A percentile compares a stretch with the other conserved stretches of the same genome.
These are phyloP conservation scores for Odontothrips loti DNA, from an alignment of 2,888 invertebrate species.

Conservation along the genomic window DNA sequence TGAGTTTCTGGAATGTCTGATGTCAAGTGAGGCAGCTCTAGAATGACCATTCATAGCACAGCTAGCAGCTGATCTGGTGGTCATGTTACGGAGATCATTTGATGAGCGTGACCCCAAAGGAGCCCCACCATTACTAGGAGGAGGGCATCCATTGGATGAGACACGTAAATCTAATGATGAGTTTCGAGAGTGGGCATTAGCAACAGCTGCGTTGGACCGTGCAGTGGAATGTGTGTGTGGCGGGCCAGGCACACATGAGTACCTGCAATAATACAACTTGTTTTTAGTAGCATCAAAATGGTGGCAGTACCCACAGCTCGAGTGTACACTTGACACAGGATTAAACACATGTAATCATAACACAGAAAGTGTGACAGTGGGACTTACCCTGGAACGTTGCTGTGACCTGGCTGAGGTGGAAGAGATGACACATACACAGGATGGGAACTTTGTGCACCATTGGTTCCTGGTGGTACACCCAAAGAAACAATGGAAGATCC, in stretches of 20 bases:
- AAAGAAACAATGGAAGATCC: background rate
- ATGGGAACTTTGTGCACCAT: constrained; percentile 17
- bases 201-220: constrained; percentile 35
- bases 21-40: constrained; percentile 75
- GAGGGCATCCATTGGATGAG: constrained; percentile 42
- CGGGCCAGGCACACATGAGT: constrained; percentile 36
- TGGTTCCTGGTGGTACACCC: constrained; percentile 21
- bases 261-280: constrained; percentile 5
- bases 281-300: background rate
- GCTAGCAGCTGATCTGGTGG: constrained; percentile 44
- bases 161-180: constrained; percentile 74
- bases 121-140: constrained; percentile 43
- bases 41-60: constrained; percentile 61
- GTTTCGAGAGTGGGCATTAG: constrained; percentile 67
- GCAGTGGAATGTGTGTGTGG: constrained; percentile 38
- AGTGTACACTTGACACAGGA: background rate
- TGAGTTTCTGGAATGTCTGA: constrained; percentile 67
- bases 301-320: too few relatives aligned
- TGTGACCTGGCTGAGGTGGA: background rate
- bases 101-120: constrained; percentile 46
- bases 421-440: background rate
- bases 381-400: background rate
- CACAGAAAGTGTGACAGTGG: background rate
- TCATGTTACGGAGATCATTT: constrained; percentile 47
- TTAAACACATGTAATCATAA: background rate